phyloP scores from a whole-genome alignment of 2,888 invertebrate species.

The Timema podura region DNA sequence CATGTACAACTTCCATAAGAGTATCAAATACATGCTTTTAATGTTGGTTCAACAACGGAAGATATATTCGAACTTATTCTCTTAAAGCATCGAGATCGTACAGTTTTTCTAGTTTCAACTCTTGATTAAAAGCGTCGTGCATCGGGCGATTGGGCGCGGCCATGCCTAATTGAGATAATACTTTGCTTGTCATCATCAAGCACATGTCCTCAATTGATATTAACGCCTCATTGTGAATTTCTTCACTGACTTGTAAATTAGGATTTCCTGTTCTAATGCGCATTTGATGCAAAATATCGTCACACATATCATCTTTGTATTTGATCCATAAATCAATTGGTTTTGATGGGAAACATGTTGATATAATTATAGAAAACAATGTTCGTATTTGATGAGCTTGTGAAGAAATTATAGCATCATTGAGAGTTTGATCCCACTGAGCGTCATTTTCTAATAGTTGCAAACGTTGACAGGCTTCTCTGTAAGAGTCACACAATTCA shows the following conservation, averaged over 20 bases:
- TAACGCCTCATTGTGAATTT: not conserved
- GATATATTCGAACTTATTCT: not conserved
- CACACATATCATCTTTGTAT: conserved; percentile 8
- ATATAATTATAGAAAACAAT: not conserved
- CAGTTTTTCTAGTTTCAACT: not conserved
- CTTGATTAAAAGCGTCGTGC: conserved; percentile 4
- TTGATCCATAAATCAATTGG: conserved; percentile 2
- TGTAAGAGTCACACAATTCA: conserved; percentile 38
- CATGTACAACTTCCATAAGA: not conserved
- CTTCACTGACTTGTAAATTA: not conserved
- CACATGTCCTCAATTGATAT: not conserved
- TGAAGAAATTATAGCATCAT: not conserved
- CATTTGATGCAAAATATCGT: not conserved
- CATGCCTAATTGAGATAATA: not conserved
- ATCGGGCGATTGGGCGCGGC: not conserved
- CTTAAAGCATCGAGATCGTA: not conserved
- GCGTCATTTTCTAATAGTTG: not conserved
- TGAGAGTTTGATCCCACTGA: not conserved
- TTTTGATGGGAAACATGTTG: conserved; percentile 1
- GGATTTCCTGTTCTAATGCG: not conserved
- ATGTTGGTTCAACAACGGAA: not conserved
- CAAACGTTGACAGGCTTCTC: conserved; percentile 40
- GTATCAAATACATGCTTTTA: not conserved
- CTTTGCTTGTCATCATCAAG: not conserved
- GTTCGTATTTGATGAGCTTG: not conserved